Conservation (phyloP, 2,888 invertebrate genomes). For the Sisyra terminalis region DNA sequence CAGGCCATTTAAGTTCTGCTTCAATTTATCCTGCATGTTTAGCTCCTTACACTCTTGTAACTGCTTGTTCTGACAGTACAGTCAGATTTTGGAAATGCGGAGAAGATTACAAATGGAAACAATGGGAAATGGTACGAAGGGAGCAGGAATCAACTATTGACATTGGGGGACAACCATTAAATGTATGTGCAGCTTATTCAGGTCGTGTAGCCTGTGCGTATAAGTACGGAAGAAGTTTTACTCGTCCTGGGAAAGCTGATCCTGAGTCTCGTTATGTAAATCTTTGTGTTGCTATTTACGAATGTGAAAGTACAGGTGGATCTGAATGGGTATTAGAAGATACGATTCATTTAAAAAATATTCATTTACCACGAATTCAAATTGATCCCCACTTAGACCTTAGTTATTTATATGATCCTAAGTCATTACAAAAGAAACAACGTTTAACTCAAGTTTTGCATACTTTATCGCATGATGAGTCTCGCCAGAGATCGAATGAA, state of each 20-base stretch:
- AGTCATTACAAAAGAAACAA: conserved; percentile 67
- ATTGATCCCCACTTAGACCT: conserved; percentile 70
- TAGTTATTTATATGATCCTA: conserved; percentile 65
- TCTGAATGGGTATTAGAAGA: conserved; percentile 91
- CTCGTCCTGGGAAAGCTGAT: conserved; percentile 56
- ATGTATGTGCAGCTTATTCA: conserved; percentile 94
- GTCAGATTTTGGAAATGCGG: conserved; percentile 79
- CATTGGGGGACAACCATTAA: conserved; percentile 59
- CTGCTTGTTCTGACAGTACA: conserved; percentile 88
- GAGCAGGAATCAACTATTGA: conserved; percentile 44
- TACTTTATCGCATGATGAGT: conserved; percentile 64
- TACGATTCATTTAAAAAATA: conserved; percentile 84
- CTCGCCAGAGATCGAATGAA: conserved; percentile 27
- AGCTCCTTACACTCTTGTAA: conserved; percentile 90
- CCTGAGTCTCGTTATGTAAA: conserved; percentile 75
- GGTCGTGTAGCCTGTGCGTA: conserved; percentile 96
- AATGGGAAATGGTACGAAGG: conserved; percentile 79
- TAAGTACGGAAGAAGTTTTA: conserved; percentile 82
- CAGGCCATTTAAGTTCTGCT: conserved; percentile 92
- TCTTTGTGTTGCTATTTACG: conserved; percentile 89
- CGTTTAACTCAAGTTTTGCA: conserved; percentile 66
- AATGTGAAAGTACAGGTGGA: conserved; percentile 96
- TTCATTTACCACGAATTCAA: conserved; percentile 68
- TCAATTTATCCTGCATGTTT: conserved; percentile 98
- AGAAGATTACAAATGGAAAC: conserved; percentile 58